These are phyloP conservation scores for Drosophila subpulchrella DNA, from an alignment of 1,140 invertebrate species.

Conservation along the genomic window DNA sequence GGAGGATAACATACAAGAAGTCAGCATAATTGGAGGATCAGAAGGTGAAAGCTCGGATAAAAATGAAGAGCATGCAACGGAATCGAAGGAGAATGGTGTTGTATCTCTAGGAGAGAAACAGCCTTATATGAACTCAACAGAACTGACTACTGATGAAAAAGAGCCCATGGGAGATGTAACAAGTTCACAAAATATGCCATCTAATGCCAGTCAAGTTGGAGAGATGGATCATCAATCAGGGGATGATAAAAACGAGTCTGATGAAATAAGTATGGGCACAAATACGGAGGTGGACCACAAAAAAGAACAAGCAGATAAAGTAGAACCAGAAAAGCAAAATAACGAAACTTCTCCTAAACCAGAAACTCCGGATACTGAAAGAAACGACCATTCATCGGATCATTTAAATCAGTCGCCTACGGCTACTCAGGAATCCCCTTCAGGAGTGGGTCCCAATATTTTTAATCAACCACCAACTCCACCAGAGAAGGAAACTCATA, in stretches of 20 bases:
- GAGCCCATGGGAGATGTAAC: too few relatives aligned
- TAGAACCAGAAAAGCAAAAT: neutral
- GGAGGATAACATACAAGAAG: conserved; percentile 20
- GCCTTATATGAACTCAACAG: neutral
- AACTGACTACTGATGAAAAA: neutral
- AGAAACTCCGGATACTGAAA: neutral
- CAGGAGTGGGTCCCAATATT: conserved; percentile 1
- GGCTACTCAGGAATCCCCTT: neutral
- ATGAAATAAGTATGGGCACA: neutral
- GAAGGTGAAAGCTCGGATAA: neutral
- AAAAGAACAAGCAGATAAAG: neutral
- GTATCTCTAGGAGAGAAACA: neutral
- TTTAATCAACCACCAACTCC: neutral
- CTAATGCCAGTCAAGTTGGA: neutral
- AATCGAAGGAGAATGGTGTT: neutral
- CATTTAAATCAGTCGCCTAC: neutral
- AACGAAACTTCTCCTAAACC: too few relatives aligned
- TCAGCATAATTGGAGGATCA: conserved; percentile 11
- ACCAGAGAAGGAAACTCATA: neutral
- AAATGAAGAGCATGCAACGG: neutral
- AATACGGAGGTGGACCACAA: neutral
- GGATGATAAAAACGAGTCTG: neutral
- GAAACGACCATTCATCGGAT: neutral
- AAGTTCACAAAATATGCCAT: neutral
- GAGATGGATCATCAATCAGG: conserved; percentile 4